Evolutionary conservation across 2,888 invertebrate species (phyloP).

Genomic region (Drosophila atripex): DNA sequence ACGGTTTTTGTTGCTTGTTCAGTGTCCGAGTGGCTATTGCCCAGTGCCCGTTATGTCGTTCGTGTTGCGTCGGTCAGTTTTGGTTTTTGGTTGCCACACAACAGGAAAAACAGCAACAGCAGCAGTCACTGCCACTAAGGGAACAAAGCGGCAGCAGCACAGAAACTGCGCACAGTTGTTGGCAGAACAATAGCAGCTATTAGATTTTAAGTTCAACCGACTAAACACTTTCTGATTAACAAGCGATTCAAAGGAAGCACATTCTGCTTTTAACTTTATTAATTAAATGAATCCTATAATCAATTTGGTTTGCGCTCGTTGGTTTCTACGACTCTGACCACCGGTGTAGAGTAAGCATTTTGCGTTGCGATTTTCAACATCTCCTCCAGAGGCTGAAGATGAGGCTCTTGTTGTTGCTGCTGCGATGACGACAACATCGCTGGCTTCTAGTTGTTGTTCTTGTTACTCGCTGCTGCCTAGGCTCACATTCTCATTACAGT

Average conservation of each 20-base stretch:
- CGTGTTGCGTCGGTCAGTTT: slow-evolving; percentile 35
- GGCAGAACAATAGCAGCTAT: slow-evolving; percentile 31
- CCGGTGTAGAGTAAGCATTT: slow-evolving; percentile 72
- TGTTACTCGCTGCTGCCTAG: slow-evolving; percentile 57
- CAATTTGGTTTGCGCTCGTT: no score
- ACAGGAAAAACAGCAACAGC: slow-evolving; percentile 24
- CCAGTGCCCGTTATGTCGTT: slow-evolving; percentile 9
- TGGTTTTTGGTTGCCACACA: slow-evolving; percentile 34
- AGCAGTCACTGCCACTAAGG: slow-evolving; percentile 4
- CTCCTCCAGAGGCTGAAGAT: slow-evolving; percentile 35
- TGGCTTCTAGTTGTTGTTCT: slow-evolving; percentile 21
- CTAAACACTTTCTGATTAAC: no score
- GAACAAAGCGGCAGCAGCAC: neutral
- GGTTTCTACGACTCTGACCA: no score
- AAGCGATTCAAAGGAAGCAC: no score
- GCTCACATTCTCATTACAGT: slow-evolving; percentile 81
- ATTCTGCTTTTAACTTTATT: no score
- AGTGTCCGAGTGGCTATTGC: slow-evolving; percentile 1
- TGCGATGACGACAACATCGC: slow-evolving; percentile 22
- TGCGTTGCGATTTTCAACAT: slow-evolving; percentile 73
- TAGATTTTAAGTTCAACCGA: no score
- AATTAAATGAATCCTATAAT: no score
- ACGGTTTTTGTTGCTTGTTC: neutral
- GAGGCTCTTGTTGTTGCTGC: slow-evolving; percentile 27
- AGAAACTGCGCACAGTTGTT: neutral